These are phyloP conservation scores for Diarsia rubi DNA, from an alignment of 2,888 invertebrate species.

Conservation along the genomic window DNA sequence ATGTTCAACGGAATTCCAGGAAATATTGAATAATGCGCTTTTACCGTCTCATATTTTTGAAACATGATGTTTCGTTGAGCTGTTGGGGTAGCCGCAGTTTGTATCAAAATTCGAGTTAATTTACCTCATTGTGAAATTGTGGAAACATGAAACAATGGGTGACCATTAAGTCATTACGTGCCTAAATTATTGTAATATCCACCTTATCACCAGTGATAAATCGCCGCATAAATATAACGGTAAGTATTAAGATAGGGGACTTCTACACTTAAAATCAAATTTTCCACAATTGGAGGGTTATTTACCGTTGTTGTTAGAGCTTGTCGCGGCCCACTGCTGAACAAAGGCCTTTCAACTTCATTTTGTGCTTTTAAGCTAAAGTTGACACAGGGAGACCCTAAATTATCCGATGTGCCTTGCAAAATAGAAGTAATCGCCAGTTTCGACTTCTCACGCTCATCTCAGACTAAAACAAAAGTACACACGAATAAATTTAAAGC, in stretches of 20 bases:
- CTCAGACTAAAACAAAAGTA: constrained; percentile 15
- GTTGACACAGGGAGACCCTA: constrained; percentile 23
- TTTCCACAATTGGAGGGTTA: constrained; percentile 35
- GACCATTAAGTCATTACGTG: constrained; percentile 59
- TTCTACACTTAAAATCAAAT: constrained; percentile 49
- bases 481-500: constrained; percentile 6
- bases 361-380: constrained; percentile 31
- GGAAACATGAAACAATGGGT: constrained; percentile 56
- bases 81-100: constrained; percentile 22
- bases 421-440: constrained; percentile 15
- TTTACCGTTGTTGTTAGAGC: constrained; percentile 28
- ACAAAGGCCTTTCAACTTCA: constrained; percentile 42
- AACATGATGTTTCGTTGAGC: constrained; percentile 42
- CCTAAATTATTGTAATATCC: constrained; percentile 50
- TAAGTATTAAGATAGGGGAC: constrained; percentile 34
- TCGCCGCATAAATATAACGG: constrained; percentile 49
- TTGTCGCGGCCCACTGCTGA: constrained; percentile 2
- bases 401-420: constrained; percentile 18
- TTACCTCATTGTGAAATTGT: constrained; percentile 46
- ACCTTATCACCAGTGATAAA: constrained; percentile 55
- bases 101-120: constrained; percentile 46
- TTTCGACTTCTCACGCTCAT: neutral
- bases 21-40: constrained; percentile 52
- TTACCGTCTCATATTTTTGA: constrained; percentile 35
- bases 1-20: constrained; percentile 50